Base-by-base conservation (phyloP, 1,140 invertebrate species). In the Drosophila leontia region DNA sequence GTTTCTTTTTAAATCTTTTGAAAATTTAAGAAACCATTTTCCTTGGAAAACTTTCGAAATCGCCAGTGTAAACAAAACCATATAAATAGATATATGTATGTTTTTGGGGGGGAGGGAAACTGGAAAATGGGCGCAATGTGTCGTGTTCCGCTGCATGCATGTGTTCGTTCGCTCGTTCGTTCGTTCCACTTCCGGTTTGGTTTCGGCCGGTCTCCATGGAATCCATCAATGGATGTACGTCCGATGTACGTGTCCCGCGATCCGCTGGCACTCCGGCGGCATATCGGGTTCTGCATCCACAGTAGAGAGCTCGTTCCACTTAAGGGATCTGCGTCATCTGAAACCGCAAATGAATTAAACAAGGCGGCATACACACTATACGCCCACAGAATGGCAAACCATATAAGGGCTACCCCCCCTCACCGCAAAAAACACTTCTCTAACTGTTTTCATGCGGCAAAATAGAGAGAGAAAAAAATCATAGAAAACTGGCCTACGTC, bases 321-420 rank as follows among this genome's bases (percentile, higher is more conserved):
- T 77, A 68, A 61, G 75, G 74, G 75, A 77, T 68, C 74, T 77
- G 74, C 74, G 75, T 77, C 75, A 77, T 67, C 61, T 69, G 44
- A 68, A 68, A 67, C 74, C 75, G 67, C 62, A 77, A 77, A 77
- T 76, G 63, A 77, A 77, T 67, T 76, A 77, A 68, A 35, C 41
- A 75, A 75, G 44, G 51, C 58, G 53, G 45, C 59, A 45, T 26
- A 53, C 42, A 34, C 17, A 32, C 39, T 39, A 35, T 53, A 50
- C 69, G 44, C 69, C 69, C 53, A 60, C 75, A 53, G 56, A 77
- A 69, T 77, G 50, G 74, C 64, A 56, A 56, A 68, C 63, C 75
- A 77, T 77, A 77, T 47, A 77, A 77, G 75, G 75, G 75, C 37
- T 44, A 37, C 17, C 11, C 6, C 41, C 6, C 1, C 3, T 11